phyloP scores from a whole-genome alignment of 1,140 invertebrate species.

The Penaeus chinensis region DNA sequence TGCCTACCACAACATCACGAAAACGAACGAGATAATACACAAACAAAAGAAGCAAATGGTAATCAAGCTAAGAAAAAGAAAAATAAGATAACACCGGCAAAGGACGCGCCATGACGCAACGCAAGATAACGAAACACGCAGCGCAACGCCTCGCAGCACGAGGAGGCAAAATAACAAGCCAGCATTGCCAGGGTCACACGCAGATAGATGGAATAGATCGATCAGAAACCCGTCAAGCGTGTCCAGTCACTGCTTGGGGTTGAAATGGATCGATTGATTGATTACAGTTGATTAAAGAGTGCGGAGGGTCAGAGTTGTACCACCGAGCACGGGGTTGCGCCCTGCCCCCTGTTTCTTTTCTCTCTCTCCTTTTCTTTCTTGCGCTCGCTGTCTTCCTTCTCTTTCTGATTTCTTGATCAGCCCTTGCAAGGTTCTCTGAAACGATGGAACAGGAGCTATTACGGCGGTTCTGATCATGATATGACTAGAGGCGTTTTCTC shows the following conservation, averaged over 20 bases:
- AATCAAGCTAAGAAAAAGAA: too few species aligned
- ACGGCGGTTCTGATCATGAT: too few species aligned
- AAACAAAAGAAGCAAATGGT: too few species aligned
- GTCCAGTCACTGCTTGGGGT: conserved; percentile 28
- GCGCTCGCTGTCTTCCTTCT: background rate
- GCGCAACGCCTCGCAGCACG: too few species aligned
- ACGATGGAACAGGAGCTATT: too few species aligned
- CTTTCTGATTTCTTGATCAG: background rate
- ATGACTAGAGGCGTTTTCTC: too few species aligned
- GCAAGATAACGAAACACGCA: too few species aligned
- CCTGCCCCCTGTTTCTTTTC: background rate
- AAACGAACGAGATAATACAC: too few species aligned
- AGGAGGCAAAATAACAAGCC: background rate
- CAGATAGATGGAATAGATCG: conserved; percentile 22
- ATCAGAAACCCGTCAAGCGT: conserved; percentile 36
- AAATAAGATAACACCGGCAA: too few species aligned
- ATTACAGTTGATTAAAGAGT: conserved; percentile 57
- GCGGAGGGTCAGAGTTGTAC: conserved; percentile 36
- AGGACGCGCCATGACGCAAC: too few species aligned
- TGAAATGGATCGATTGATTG: conserved; percentile 57
- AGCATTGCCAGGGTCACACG: conserved; percentile 26
- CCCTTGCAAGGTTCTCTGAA: too few species aligned
- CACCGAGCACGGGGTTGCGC: background rate
- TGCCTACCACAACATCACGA: too few species aligned
- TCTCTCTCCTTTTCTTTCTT: background rate